Percentiles rank a stretch among this genome's conserved stretches.
These are phyloP conservation scores for Ashinkailepas kermadecensis DNA, from an alignment of 2,888 invertebrate genomes.

Conservation along the genomic window DNA sequence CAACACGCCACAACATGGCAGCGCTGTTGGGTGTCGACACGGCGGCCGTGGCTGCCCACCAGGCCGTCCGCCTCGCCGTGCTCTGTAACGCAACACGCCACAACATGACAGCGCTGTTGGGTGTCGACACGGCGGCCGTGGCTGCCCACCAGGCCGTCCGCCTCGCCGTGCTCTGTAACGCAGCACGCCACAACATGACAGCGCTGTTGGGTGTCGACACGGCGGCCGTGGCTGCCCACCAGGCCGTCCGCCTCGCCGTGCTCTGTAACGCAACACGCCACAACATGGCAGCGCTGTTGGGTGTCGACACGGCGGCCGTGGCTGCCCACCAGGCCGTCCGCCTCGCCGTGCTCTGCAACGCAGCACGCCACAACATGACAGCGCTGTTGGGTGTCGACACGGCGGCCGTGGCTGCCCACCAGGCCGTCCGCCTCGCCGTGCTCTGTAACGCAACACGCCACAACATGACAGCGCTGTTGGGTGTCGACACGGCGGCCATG, in stretches of 20 bases:
- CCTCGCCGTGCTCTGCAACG: neutral
- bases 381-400: no score
- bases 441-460: neutral
- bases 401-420: conserved; percentile 31
- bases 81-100: neutral
- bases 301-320: conserved; percentile 29
- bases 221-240: conserved; percentile 30
- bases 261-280: neutral
- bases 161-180: neutral
- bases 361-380: no score
- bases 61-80: conserved; percentile 20
- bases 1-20: no score
- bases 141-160: conserved; percentile 29
- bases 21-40: conserved; percentile 26
- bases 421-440: conserved; percentile 19
- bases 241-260: conserved; percentile 20
- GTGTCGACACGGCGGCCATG: no score
- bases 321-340: conserved; percentile 30
- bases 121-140: conserved; percentile 29
- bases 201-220: conserved; percentile 26
- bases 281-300: neutral
- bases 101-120: neutral
- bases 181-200: no score
- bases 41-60: conserved; percentile 30
- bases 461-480: no score